phyloP scores from a whole-genome alignment of 2,888 invertebrate genomes.

The Scaptomyza tumidula region DNA sequence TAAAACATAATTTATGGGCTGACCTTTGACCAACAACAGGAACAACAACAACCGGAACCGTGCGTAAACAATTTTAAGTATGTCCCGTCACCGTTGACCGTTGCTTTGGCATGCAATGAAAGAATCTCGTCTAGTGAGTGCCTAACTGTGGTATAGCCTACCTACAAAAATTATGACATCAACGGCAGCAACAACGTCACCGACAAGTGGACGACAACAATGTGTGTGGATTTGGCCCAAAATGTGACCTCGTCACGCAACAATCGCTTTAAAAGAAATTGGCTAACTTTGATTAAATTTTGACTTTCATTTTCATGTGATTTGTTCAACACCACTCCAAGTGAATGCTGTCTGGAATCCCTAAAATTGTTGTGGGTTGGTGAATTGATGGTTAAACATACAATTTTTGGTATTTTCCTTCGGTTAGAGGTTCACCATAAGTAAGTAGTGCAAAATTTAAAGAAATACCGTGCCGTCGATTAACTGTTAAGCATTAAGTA shows the following conservation, averaged over 20 bases:
- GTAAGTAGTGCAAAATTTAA: too few species aligned
- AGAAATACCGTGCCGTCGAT: too few species aligned
- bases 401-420: too few species aligned
- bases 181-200: conserved; percentile 68
- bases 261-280: conserved; percentile 24
- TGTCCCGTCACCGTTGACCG: conserved; percentile 35
- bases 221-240: conserved; percentile 16
- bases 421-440: too few species aligned
- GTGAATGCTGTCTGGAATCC: background rate
- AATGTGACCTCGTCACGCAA: conserved; percentile 66
- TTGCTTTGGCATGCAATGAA: conserved; percentile 7
- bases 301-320: conserved; percentile 8
- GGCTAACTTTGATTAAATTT: conserved; percentile 51
- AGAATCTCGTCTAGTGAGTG: background rate
- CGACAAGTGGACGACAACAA: conserved; percentile 35
- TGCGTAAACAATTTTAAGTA: conserved; percentile 73
- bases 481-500: too few species aligned
- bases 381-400: too few species aligned
- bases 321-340: conserved; percentile 2
- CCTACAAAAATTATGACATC: conserved; percentile 64
- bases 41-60: conserved; percentile 56
- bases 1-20: conserved; percentile 48
- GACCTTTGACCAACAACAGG: conserved; percentile 40
- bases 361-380: background rate
- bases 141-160: background rate